A percentile compares a stretch with the other conserved stretches of the same genome.
phyloP scores from a whole-genome alignment of 2,797 vertebrate genomes.

The Nannoperca australis region DNA sequence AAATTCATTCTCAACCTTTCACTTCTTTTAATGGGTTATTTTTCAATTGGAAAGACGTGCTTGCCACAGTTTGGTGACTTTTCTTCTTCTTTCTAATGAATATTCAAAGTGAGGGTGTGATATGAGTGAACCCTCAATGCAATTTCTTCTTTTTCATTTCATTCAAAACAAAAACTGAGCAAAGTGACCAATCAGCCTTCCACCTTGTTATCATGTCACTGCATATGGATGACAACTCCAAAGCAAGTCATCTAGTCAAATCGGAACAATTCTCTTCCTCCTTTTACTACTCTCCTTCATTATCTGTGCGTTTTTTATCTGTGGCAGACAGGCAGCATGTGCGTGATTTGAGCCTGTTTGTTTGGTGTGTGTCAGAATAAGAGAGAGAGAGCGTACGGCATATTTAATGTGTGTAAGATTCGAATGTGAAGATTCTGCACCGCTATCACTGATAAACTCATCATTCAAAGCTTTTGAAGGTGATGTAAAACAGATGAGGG shows the following conservation, averaged over 20 bases:
- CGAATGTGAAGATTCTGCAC: constrained; percentile 37
- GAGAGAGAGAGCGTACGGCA: not conserved
- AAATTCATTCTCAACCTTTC: not conserved
- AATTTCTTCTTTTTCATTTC: constrained; percentile 5
- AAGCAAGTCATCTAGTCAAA: constrained; percentile 33
- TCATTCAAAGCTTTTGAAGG: constrained; percentile 74
- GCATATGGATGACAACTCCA: constrained; percentile 36
- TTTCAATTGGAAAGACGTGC: not conserved
- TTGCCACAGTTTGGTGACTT: not conserved
- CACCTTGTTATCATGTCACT: constrained; percentile 12
- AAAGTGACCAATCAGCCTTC: constrained; percentile 23
- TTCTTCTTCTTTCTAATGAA: not conserved
- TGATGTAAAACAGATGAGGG: constrained; percentile 77
- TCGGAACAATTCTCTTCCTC: constrained; percentile 38
- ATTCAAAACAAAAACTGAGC: constrained; percentile 28
- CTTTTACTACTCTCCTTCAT: constrained; percentile 31
- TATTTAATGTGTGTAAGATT: constrained; percentile 9
- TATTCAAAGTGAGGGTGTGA: constrained; percentile 8
- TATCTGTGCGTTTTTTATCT: constrained; percentile 53
- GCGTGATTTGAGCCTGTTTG: constrained; percentile 19
- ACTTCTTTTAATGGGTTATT: not conserved
- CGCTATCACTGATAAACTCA: constrained; percentile 66
- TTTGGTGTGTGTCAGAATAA: not conserved
- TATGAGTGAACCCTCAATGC: not conserved
- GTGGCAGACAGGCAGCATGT: constrained; percentile 37